A percentile compares a stretch with the other conserved stretches of the same genome.
These are phyloP conservation scores for Thunnus maccoyii DNA, from an alignment of 2,113 vertebrate species.

Conservation along the genomic window DNA sequence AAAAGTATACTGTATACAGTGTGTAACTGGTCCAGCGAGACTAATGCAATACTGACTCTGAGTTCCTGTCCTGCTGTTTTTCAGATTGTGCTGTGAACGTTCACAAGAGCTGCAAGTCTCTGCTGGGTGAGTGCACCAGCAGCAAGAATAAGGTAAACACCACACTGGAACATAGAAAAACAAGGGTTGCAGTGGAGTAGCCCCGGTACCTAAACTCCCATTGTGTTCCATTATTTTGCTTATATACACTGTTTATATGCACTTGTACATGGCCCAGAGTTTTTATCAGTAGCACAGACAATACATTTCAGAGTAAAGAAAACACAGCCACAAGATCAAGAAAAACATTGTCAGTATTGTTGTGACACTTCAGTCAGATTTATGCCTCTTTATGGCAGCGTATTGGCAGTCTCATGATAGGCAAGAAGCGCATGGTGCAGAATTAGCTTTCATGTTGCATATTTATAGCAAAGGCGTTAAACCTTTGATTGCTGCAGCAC, in stretches of 20 bases:
- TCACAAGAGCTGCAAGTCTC: constrained; percentile 91
- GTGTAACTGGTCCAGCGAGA: background rate
- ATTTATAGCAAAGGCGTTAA: too few relatives aligned
- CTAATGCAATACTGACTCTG: constrained; percentile 32
- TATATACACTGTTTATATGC: background rate
- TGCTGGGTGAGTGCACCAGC: constrained; percentile 91
- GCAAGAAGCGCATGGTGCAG: too few relatives aligned
- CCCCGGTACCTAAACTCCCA: too few relatives aligned
- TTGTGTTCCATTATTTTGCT: background rate
- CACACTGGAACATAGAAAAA: constrained; percentile 12
- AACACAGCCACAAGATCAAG: too few relatives aligned
- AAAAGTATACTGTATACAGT: background rate
- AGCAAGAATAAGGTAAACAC: constrained; percentile 88
- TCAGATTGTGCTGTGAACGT: constrained; percentile 93
- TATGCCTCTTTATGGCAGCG: too few relatives aligned
- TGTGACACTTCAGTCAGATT: too few relatives aligned
- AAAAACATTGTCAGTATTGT: too few relatives aligned
- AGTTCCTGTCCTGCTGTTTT: constrained; percentile 61
- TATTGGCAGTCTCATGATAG: too few relatives aligned
- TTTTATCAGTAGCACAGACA: background rate
- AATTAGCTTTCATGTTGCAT: too few relatives aligned
- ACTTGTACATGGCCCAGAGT: background rate
- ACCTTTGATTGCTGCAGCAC: too few relatives aligned
- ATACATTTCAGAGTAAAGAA: too few relatives aligned
- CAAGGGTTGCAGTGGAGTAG: background rate